Evolutionary conservation across 2,797 vertebrate genomes (phyloP), one percentile per base, ranked within the genome.

Genomic region (Macropus fuliginosus): DNA sequence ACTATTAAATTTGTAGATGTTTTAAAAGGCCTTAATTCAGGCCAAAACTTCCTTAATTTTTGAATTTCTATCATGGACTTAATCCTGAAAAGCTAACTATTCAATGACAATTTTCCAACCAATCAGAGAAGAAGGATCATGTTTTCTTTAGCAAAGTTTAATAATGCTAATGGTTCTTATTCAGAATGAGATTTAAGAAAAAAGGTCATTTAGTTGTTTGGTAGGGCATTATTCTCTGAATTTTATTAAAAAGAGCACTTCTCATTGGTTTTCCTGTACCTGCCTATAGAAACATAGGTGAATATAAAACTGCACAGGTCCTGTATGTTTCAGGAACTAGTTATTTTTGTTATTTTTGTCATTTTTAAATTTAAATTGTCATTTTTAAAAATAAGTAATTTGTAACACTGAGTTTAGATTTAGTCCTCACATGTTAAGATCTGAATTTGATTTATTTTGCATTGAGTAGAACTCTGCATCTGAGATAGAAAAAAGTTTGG

Each of bases 21-120:
- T 98, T 98, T 98, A 96, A 98, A 98, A 98, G 91, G 94, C 94
- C 97, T 97, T 98, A 97, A 98, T 98, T 98, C 97, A 98, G 96
- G 94, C 91, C 97, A 98, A 98, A 98, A 93, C 98, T 98, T 94
- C 97, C 93, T 96, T 97, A 98, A 97, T 97, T 98, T 98, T 98
- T 98, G 93, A 98, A 89, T 97, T 98, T 91, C 56, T 96, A 97
- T 97, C 93, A 95, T 34, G 97, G 92, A 40, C 62, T 97, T 98
- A 96, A 98, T 91, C 92, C 50, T 97, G 55, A 95, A 97, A 94
- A 18, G 6, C 95, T 98, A 98, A 97, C 95, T 24, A 28, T 97
- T 97, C 98, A 87, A 46, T 94, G 96, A 97, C 96, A 92, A 97
- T 97, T 98, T 98, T 95, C 87, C 57, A 92, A 93, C 95, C 92